Base-by-base conservation (phyloP, 2,888 invertebrate genomes). In the Zaprionus lineosus region DNA sequence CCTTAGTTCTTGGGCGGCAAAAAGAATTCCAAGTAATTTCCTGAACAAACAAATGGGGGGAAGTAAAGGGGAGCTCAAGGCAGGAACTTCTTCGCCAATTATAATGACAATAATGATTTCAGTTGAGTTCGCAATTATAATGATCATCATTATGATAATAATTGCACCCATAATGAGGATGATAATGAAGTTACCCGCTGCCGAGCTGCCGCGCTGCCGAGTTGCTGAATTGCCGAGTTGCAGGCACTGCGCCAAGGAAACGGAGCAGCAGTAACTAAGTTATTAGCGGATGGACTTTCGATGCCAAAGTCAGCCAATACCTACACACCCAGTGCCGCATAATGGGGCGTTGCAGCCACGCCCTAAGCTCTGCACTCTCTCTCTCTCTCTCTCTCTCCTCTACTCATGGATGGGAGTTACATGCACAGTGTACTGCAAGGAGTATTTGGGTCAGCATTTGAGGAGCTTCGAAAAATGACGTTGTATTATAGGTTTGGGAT, bases 261-360 rank as follows among this genome's bases (percentile, higher is more conserved):
- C 34, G 31, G 44, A 51, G 14, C 51, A 44, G 53, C 28, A 48
- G 58, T 74, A 84, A 84, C 84, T 63, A 65, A 77, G 70, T 78
- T 84, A 82, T 78, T 78, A 82, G 78, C 78, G 67, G 64, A 73
- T 63, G 52, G 51, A 50, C 51, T 59, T 37, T 7, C 29, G 34
- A 50, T 66, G 59, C 74, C 41, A 59, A 26, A 8, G n/a, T 18
- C 9, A 47, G 29, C 16, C 12, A n/a, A 33, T 40, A 53, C 26
- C 40, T 36, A 47, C 50, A 48, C 31, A 33, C 33, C 36, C 31
- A 39, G 19, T 8, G 26, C 16, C 12, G 14, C 12, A 51, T n/a
- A n/a, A n/a, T 8, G 12, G 34, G 9, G 5, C 16, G 28, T 16
- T 18, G 26, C 7, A 36, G 36, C 64, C 63, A 48, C 63, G 26